Evolutionary conservation across 2,888 invertebrate genomes (phyloP), one percentile per base, ranked within the genome.

Genomic region (Pyrochroa serraticornis): DNA sequence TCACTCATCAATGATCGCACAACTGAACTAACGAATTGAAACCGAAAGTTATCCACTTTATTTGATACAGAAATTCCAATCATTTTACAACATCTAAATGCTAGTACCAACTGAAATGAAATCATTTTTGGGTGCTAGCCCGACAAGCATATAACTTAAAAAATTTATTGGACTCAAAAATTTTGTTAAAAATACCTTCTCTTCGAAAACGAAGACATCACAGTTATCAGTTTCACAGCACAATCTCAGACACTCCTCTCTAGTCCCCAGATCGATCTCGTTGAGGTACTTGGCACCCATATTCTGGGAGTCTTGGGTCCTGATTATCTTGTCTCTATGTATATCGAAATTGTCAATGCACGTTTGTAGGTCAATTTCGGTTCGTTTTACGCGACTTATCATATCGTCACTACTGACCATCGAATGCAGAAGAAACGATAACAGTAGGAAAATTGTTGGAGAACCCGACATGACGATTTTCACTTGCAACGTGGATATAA

Each of bases 161-260:
- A n/a, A n/a, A n/a, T n/a, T n/a, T n/a, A n/a, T n/a, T n/a, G n/a
- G n/a, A n/a, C n/a, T n/a, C n/a, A n/a, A n/a, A n/a, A n/a, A n/a
- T n/a, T n/a, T n/a, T n/a, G n/a, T n/a, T n/a, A n/a, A n/a, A n/a
- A n/a, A n/a, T n/a, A n/a, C 93, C 87, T 93, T 95, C 75, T 95
- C 92, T 78, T 95, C 95, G 75, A 91, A 95, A 66, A 95, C 91
- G 78, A 93, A 95, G 14, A 95, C 93, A 79, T 95, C 94, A 79
- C 95, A 95, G 60, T 86, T 81, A 45, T 89, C 87, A 2, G 93
- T 93, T 79, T 92, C 89, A 80, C 95, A 95, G 81, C 95, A 95
- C 62, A 93, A 84, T 47, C 89, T 84, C 72, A 93, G 83, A 76
- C 95, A 95, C 76, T 94, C 93, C 69, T 88, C 85, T 66, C 91